Percentiles rank a stretch among this genome's conserved stretches.
phyloP scores from a whole-genome alignment of 1,140 invertebrate genomes.

The Zaprionus lachaisei region DNA sequence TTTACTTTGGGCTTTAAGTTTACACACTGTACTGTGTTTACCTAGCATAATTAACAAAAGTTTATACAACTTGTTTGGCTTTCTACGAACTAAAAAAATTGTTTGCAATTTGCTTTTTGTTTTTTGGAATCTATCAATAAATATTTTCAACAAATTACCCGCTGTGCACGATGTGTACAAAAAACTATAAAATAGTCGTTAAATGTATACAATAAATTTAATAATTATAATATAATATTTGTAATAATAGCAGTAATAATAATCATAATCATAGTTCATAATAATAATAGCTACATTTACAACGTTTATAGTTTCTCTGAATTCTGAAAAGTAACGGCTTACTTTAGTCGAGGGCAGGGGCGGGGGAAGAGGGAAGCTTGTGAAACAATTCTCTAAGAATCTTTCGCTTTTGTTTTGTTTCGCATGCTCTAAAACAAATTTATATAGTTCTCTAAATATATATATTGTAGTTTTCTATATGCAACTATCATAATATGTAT shows the following conservation, averaged over 20 bases:
- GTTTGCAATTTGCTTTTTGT: conserved; percentile 32
- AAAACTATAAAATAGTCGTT: conserved; percentile 18
- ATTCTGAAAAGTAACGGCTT: conserved; percentile 73
- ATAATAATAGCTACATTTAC: conserved; percentile 50
- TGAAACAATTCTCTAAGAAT: conserved; percentile 79
- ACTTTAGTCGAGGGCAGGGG: conserved; percentile 48
- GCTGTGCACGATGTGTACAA: conserved; percentile 45
- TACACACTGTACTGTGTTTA: conserved; percentile 37
- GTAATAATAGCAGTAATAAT: conserved; percentile 37
- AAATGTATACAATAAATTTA: conserved; percentile 39
- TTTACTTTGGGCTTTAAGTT: conserved; percentile 56
- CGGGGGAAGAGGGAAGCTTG: conserved; percentile 26
- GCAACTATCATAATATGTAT: conserved; percentile 4
- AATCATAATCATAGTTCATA: conserved; percentile 26
- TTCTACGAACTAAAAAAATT: conserved; percentile 60
- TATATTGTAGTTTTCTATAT: background rate
- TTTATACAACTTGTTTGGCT: conserved; percentile 71
- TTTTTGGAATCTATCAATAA: conserved; percentile 65
- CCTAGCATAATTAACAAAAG: conserved; percentile 78
- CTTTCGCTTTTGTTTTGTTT: conserved; percentile 35
- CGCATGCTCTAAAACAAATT: background rate
- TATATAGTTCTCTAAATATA: background rate
- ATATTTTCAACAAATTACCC: conserved; percentile 77
- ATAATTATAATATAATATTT: conserved; percentile 56
- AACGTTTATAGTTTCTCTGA: conserved; percentile 44